Evolutionary conservation across 2,113 vertebrate species (phyloP), one percentile per base, ranked within the genome.

Genomic region (Andinoacara biseriatus): DNA sequence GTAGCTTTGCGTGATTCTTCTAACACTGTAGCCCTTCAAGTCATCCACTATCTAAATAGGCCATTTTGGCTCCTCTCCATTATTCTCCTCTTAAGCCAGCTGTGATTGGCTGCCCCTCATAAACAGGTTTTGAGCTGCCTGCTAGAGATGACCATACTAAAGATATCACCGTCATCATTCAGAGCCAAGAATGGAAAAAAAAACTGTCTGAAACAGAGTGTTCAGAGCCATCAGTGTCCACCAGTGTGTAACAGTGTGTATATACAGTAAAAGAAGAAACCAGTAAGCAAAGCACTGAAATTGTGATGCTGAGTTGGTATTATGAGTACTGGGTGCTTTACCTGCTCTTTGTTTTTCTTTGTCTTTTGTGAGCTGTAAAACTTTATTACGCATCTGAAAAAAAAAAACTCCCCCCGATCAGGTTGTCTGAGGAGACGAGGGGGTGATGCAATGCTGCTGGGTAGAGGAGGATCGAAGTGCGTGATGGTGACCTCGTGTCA

Each of bases 401-500:
- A 1, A 56, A 69, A 77, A 26, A 77, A 43, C 62, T 46, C 60
- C 9, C 5, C 35, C 5, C 33, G 3, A 5, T 59, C 31, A 52
- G 33, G n/a, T 10, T 61, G 24, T 15, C 60, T 31, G 13, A 72
- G 20, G 8, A 61, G 65, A 54, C 2, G 29, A 17, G 24, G 60
- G 60, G 6, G 60, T 62, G 38, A 40, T 2, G 78, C 22, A 22
- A 46, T 11, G 78, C 62, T 24, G 52, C 22, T 54, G 54, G 15
- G 35, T 10, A 18, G 56, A 54, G 60, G 54, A 52, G 86, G 80
- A 63, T 80, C 14, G 2, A 33, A 74, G 61, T 49, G 83, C 58
- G 58, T 24, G 78, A 59, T 10, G 60, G 57, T 52, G 75, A 84
- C 88, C 60, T 15, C 35, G 5, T 87, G 90, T 88, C 89, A 76